Conservation (phyloP, 2,113 vertebrate genomes). For the Cebidichthys violaceus region DNA sequence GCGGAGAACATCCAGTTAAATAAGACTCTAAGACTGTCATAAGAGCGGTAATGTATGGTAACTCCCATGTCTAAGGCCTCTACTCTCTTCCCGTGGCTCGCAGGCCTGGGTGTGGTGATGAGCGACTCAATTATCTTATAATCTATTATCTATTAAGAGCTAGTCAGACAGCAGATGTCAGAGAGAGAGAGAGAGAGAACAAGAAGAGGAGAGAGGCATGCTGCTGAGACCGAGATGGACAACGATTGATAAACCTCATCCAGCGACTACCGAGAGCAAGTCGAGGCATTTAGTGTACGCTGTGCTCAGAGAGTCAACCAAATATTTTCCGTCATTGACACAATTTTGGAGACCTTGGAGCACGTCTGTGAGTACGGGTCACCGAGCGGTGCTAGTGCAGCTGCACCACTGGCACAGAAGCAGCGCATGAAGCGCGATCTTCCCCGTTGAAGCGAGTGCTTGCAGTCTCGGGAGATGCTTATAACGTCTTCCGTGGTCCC, state of each 20-base stretch:
- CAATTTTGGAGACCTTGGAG: too few relatives aligned
- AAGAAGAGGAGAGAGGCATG: background rate
- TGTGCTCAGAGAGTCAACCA: background rate
- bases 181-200: background rate
- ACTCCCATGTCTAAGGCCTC: background rate
- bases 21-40: background rate
- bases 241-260: background rate
- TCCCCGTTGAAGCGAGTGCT: too few relatives aligned
- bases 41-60: background rate
- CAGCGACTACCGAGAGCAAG: background rate
- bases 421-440: too few relatives aligned
- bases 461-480: slow-evolving; percentile 55
- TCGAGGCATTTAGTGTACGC: background rate
- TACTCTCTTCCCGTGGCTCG: background rate
- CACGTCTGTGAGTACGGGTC: too few relatives aligned
- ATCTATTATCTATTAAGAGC: background rate
- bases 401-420: too few relatives aligned
- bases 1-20: background rate
- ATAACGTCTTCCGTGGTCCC: slow-evolving; percentile 75
- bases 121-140: background rate
- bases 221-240: background rate
- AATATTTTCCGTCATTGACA: background rate
- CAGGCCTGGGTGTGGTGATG: background rate
- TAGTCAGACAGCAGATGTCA: background rate
- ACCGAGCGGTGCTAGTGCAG: too few relatives aligned